Evolutionary conservation across 2,113 vertebrate species (phyloP).

Genomic region (Hystrix brachyura): DNA sequence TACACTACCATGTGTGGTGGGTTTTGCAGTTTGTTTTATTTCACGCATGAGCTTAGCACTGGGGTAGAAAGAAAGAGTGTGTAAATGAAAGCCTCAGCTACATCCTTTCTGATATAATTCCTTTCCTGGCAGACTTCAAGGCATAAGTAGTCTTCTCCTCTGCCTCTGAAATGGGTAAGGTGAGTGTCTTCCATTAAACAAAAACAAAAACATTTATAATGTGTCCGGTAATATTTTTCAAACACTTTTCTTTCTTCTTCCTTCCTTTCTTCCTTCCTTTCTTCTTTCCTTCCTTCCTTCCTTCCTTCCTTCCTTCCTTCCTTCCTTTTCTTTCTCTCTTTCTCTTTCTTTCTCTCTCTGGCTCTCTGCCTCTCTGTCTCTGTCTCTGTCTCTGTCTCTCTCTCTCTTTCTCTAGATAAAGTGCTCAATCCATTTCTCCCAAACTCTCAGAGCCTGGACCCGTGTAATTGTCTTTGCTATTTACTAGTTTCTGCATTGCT

Average conservation of each 20-base stretch:
- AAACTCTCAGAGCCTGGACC: not conserved
- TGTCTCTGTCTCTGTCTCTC: not conserved
- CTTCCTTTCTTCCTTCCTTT: too few species aligned
- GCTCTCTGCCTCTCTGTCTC: not conserved
- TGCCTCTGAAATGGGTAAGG: not conserved
- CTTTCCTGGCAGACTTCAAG: not conserved
- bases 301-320: too few species aligned
- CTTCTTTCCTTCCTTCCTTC: too few species aligned
- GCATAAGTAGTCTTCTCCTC: not conserved
- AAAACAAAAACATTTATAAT: not conserved
- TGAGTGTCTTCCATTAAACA: not conserved
- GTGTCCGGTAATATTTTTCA: not conserved
- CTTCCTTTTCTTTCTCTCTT: not conserved
- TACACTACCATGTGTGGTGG: too few species aligned
- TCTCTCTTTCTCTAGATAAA: not conserved
- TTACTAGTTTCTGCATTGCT: not conserved
- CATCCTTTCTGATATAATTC: not conserved
- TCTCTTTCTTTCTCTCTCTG: not conserved
- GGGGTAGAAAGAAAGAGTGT: not conserved
- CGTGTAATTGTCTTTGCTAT: not conserved
- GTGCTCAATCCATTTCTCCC: not conserved
- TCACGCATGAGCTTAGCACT: not conserved
- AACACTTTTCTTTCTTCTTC: not conserved
- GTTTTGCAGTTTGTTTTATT: not conserved
- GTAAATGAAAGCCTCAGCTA: not conserved